Evolutionary conservation across 2,888 invertebrate species (phyloP), one percentile per base, ranked within the genome.

Genomic region (Chydorus sphaericus): DNA sequence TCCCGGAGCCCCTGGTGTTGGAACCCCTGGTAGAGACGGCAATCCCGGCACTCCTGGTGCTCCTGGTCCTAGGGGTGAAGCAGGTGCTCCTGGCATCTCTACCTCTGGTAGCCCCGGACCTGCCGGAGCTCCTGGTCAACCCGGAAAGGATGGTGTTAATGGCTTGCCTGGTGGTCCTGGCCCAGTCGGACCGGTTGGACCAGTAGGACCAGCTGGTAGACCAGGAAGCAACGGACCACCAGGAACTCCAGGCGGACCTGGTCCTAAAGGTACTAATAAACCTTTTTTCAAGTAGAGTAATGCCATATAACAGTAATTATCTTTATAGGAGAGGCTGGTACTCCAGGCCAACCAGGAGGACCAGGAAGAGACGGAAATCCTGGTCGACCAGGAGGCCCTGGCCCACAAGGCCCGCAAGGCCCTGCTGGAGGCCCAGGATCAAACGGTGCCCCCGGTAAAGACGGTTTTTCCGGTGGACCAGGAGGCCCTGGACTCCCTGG

Each of bases 301-400:
- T n/a, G n/a, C n/a, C n/a, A n/a, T n/a, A n/a, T n/a, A n/a, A n/a
- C n/a, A n/a, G n/a, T n/a, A n/a, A n/a, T n/a, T n/a, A n/a, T n/a
- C n/a, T n/a, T n/a, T n/a, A n/a, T n/a, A n/a, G n/a, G 88, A 16
- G 87, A 87, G 68, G 80, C 83, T 49, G 87, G 82, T 0, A 85
- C 85, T 67, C 73, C 85, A 64, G 86, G 87, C 18, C 85, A 85
- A 63, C 75, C 81, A 0, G 87, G 87, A 3, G 71, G 77, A 4
- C 78, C 83, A 1, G 87, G 87, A 1, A 69, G 76, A 1, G 75
- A 65, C 44, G 67, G 68, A 51, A 83, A 83, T 63, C 67, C 75
- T 11, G 87, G 87, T 2, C 81, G 85, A 14, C 70, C 77, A 1
- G 88, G 87, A 1, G 76, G 79, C 2, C 87, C 87, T n/a, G n/a